A percentile compares a stretch with the other conserved stretches of the same genome.
Evolutionary conservation across 2,797 vertebrate genomes (phyloP).

Genomic region (Hoplostethus mediterraneus): DNA sequence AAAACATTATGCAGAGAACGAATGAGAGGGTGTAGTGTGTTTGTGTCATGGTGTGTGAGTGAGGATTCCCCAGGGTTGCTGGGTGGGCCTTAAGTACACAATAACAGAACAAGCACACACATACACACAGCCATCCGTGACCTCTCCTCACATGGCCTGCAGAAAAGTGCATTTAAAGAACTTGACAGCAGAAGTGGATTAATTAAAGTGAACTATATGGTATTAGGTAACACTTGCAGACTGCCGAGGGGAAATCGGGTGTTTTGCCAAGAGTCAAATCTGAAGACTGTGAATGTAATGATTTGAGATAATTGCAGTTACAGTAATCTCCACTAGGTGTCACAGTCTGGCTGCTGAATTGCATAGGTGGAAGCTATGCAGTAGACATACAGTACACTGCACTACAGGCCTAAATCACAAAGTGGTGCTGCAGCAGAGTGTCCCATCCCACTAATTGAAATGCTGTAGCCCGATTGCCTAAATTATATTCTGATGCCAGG

Average conservation of each 20-base stretch:
- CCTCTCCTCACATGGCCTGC: no score
- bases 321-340: constrained; percentile 53
- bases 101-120: constrained; percentile 10
- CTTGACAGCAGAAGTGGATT: no score
- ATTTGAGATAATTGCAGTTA: constrained; percentile 8
- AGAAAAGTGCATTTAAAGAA: no score
- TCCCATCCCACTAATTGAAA: not conserved
- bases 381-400: not conserved
- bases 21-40: not conserved
- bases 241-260: not conserved
- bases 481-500: not conserved
- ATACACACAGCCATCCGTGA: not conserved
- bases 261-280: not conserved
- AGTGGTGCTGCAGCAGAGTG: not conserved
- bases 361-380: constrained; percentile 1
- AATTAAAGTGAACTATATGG: no score
- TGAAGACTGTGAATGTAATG: not conserved
- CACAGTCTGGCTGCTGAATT: constrained; percentile 11
- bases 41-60: not conserved
- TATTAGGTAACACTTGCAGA: not conserved
- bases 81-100: constrained; percentile 1
- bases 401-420: not conserved
- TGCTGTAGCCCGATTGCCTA: not conserved
- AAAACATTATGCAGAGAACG: constrained; percentile 8
- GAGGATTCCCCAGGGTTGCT: not conserved